Base-by-base conservation (phyloP, 1,140 invertebrate genomes). In the Listronotus oregonensis region DNA sequence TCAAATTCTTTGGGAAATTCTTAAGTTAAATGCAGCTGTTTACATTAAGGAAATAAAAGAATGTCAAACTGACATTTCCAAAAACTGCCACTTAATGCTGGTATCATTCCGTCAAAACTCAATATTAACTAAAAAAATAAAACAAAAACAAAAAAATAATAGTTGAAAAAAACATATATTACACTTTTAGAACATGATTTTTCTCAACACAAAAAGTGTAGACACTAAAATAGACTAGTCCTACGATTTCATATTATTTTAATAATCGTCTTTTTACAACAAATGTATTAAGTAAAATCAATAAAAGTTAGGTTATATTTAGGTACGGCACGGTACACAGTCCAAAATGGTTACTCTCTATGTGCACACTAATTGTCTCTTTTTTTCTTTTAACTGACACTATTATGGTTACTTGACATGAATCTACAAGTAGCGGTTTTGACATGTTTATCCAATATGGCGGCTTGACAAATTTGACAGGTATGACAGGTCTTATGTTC, bases 261-360 rank as follows among this genome's bases (percentile, higher is more conserved):
- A 60, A 60, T 60, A 49, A 40, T 60, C 57, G 47, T 60, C 34
- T 60, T 60, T 60, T 60, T 60, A 60, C 57, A 60, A 59, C 57
- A 59, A 60, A 39, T 49, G 34, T 60, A 49, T 49, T 49, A 15
- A 37, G 18, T 44, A 57, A 57, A 57, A 32, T 57, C 39, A 44
- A 43, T 60, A 49, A 50, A 46, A 50, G 57, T 49, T 60, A 60
- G 46, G 14, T 58, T 58, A 58, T 17, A 17, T 60, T 60, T 49
- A 60, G 57, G 57, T 60, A 60, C 57, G 57, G 57, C 57, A 60
- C 57, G 56, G 56, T 55, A 55, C 21, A 42, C 55, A 58, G 55
- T 60, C 57, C 57, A 27, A 60, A 39, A 32, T 44, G n/a, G 46
- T 14, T 60, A 49, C 11, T 55, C 14, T 60, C 34, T 49, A 50